A percentile compares a stretch with the other conserved stretches of the same genome.
Conservation (phyloP, 2,888 invertebrate species). For the Morinoia aosen region DNA sequence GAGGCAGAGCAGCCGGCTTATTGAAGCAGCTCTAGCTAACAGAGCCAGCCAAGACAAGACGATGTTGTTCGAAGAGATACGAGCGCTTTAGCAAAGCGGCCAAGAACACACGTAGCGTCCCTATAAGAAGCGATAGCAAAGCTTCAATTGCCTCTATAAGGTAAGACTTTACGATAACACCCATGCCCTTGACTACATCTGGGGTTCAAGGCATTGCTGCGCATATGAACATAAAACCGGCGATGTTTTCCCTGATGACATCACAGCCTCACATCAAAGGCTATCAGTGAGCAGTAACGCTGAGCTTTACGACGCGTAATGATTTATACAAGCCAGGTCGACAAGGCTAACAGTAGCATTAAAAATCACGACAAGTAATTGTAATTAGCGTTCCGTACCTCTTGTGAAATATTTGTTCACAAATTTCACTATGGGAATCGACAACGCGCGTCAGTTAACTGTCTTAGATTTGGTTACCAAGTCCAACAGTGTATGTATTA, state of each 20-base stretch:
- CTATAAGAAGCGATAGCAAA: neutral
- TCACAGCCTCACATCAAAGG: neutral
- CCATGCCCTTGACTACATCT: constrained; percentile 17
- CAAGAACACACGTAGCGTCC: constrained; percentile 3
- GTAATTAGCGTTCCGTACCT: neutral
- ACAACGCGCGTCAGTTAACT: neutral
- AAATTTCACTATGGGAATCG: neutral
- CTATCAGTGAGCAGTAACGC: neutral
- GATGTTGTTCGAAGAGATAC: neutral
- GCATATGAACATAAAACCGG: neutral
- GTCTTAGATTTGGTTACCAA: neutral
- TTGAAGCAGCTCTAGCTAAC: neutral
- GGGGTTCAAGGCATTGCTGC: neutral
- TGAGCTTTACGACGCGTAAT: neutral
- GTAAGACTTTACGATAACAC: constrained; percentile 3
- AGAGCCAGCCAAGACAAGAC: constrained; percentile 4
- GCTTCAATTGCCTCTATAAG: constrained; percentile 1
- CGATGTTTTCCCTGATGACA: neutral
- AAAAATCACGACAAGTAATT: neutral
- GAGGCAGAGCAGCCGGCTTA: neutral
- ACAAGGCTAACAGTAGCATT: neutral
- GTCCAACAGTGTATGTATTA: neutral
- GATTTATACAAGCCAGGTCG: neutral
- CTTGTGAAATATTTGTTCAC: neutral
- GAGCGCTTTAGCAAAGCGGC: constrained; percentile 12